phyloP scores from a whole-genome alignment of 2,797 vertebrate genomes.

The Sphenodon punctatus region DNA sequence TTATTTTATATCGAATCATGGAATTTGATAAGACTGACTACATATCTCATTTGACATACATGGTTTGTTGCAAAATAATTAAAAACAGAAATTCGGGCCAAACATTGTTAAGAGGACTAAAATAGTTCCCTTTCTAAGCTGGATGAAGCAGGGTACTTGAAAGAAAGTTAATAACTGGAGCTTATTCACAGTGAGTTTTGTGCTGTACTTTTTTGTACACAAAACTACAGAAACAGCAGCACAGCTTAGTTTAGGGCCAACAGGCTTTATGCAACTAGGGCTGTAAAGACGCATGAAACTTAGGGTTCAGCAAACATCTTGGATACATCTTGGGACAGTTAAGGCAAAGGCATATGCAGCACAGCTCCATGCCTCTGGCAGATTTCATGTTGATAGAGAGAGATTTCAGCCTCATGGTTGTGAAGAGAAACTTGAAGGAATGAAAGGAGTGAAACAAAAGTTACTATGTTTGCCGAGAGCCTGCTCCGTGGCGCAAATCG shows the following conservation, averaged over 20 bases:
- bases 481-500: too few species aligned
- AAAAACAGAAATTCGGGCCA: conserved; percentile 9
- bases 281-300: neutral
- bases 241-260: neutral
- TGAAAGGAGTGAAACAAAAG: too few species aligned
- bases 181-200: neutral
- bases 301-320: neutral
- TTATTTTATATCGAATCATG: conserved; percentile 71
- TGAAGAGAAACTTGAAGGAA: too few species aligned
- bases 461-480: too few species aligned
- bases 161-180: neutral
- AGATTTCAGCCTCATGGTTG: too few species aligned
- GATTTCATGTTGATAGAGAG: too few species aligned
- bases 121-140: conserved; percentile 10
- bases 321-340: too few species aligned
- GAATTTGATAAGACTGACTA: conserved; percentile 64
- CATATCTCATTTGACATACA: conserved; percentile 52
- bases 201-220: neutral
- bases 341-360: too few species aligned
- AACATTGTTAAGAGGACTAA: conserved; percentile 28
- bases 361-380: too few species aligned
- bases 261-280: neutral
- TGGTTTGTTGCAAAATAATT: conserved; percentile 43
- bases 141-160: neutral
- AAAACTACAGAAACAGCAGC: neutral